Conservation (phyloP, 23 tunicate genomes). For the Trididemnum miniatum region DNA sequence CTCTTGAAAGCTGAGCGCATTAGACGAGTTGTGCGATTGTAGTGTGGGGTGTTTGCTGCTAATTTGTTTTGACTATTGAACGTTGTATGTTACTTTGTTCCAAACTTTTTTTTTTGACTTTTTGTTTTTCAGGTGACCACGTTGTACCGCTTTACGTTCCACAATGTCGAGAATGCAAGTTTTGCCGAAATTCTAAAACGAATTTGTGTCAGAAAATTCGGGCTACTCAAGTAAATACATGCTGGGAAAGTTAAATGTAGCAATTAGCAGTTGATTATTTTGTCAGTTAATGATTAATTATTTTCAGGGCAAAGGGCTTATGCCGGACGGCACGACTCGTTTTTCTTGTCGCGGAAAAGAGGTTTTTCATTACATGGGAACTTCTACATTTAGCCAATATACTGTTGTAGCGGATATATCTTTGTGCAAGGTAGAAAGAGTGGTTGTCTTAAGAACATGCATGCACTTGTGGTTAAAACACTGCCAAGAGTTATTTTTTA, state of each 20-base stretch:
- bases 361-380: slow-evolving; percentile 93
- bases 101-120: no score
- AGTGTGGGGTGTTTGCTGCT: no score
- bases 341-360: slow-evolving; percentile 82
- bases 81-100: no score
- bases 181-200: slow-evolving; percentile 89
- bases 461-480: no score
- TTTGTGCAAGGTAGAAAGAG: slow-evolving; percentile 70
- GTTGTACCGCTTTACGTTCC: slow-evolving; percentile 97
- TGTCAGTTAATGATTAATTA: slow-evolving; percentile 1
- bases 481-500: no score
- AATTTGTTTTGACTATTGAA: no score
- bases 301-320: slow-evolving; percentile 79
- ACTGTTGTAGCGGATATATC: slow-evolving; percentile 98
- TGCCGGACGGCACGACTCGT: slow-evolving; percentile 95
- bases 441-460: no score
- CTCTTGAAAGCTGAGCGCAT: no score
- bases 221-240: slow-evolving; percentile 62
- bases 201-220: slow-evolving; percentile 92
- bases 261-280: background rate
- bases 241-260: background rate
- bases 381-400: slow-evolving; percentile 94
- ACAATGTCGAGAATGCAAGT: slow-evolving; percentile 90
- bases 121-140: slow-evolving; percentile 90
- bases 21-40: no score